Evolutionary conservation across 2,113 vertebrate species (phyloP).

Genomic region (Sporophila hypoxantha): DNA sequence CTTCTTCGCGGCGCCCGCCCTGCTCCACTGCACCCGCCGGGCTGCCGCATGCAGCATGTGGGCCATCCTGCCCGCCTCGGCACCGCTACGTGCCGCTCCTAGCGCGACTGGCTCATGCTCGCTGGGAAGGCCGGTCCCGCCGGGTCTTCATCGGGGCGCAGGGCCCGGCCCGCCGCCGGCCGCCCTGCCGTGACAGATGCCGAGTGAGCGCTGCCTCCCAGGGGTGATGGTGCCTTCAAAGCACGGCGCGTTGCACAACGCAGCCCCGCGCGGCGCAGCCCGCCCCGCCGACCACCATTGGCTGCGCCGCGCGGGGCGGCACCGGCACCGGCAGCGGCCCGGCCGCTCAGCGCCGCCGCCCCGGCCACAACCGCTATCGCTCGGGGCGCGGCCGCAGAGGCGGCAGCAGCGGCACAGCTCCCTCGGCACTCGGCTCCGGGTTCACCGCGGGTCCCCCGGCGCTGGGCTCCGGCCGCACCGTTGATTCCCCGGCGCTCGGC

Average conservation of each 20-base stretch:
- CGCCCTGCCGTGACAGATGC: not conserved
- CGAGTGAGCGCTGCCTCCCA: not conserved
- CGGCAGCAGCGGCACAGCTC: not conserved
- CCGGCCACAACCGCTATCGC: not conserved
- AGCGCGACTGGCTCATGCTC: not conserved
- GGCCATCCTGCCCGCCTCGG: slow-evolving; percentile 72
- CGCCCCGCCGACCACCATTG: slow-evolving; percentile 38
- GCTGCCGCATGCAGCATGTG: slow-evolving; percentile 80
- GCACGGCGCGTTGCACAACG: slow-evolving; percentile 35
- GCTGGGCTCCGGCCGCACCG: not conserved
- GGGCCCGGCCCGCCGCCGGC: not conserved
- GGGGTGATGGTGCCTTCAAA: not conserved
- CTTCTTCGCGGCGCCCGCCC: slow-evolving; percentile 74
- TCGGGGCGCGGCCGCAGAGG: not conserved
- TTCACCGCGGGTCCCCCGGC: not conserved
- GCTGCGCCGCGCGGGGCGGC: slow-evolving; percentile 15
- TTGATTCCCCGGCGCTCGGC: not conserved
- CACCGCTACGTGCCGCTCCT: not conserved
- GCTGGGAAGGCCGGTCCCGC: not conserved
- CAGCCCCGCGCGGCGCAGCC: not conserved
- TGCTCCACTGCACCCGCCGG: slow-evolving; percentile 77
- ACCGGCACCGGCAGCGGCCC: not conserved
- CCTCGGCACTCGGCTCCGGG: not conserved
- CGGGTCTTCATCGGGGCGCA: not conserved
- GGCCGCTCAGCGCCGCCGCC: not conserved